Evolutionary conservation across 2,888 invertebrate species (phyloP).

Genomic region (Aplocera efformata): DNA sequence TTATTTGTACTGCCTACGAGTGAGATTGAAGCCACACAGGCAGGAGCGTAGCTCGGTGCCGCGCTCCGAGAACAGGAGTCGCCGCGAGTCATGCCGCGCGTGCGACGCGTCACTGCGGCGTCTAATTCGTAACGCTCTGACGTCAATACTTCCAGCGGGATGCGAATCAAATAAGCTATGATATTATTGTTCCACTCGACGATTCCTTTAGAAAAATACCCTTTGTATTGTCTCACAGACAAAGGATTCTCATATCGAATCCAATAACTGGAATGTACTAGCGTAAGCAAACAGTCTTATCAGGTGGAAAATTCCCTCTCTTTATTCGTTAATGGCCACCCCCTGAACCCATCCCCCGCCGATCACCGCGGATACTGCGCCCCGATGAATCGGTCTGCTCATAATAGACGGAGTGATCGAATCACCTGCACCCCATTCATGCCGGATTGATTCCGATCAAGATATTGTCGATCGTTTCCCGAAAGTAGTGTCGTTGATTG

Average conservation of each 20-base stretch:
- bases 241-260: slow-evolving; percentile 36
- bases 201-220: neutral
- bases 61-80: no score
- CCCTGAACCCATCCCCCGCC: neutral
- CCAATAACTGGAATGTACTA: slow-evolving; percentile 41
- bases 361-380: slow-evolving; percentile 54
- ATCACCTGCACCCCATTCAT: slow-evolving; percentile 59
- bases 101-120: no score
- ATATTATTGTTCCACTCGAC: neutral
- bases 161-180: no score
- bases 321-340: slow-evolving; percentile 59
- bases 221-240: slow-evolving; percentile 18
- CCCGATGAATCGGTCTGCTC: slow-evolving; percentile 49
- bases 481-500: slow-evolving; percentile 31
- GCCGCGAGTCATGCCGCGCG: no score
- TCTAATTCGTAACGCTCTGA: no score
- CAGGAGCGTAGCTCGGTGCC: no score
- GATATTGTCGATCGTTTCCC: slow-evolving; percentile 36
- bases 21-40: no score
- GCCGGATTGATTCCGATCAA: slow-evolving; percentile 54
- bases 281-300: slow-evolving; percentile 34
- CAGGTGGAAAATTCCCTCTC: slow-evolving; percentile 58
- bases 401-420: slow-evolving; percentile 65
- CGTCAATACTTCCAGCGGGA: no score
- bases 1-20: no score